Base-by-base conservation (phyloP, 2,888 invertebrate species). In the Galerucella nymphaeae region DNA sequence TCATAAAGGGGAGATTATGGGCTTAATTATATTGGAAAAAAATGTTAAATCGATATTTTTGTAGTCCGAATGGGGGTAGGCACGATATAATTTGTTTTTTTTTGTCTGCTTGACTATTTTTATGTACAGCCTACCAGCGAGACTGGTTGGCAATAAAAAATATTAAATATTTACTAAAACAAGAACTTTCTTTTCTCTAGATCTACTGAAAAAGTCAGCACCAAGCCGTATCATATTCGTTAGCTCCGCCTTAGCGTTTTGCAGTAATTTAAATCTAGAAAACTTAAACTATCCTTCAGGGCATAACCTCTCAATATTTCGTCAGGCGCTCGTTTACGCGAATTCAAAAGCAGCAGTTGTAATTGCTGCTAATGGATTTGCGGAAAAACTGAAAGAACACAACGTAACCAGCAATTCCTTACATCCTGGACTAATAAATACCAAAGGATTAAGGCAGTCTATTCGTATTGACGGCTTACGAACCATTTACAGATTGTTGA, bases 261-360 rank as follows among this genome's bases (percentile, higher is more conserved):
- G 80, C 72, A 82, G 80, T 66, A 82, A 82, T 69, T 73, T 84
- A 8, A 79, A 80, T 1, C 59, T 79, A 0, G 81, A 81, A 11
- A 83, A 82, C 72, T 63, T 83, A n/a, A 84, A 84, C 74, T 81
- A 81, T 65, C 80, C 82, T 1, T 70, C 78, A 66, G 77, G 76
- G 11, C 81, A 82, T 57, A 76, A 80, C 3, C 18, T 78, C 55
- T 78, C 79, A 1, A 18, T 82, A 5, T 79, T 82, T 55, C 75
- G 80, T 8, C 78, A 78, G 6, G 76, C 79, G 2, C 72, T 81
- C 38, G 78, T 82, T 30, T 86, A 86, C 71, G 80, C 81, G 0
- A 85, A 85, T 71, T 84, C 85, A 8, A 87, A 87, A 78, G 73
- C 85, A 9, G 85, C 85, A 71, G 85, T 84, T 69, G 79, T 85